phyloP scores from a whole-genome alignment of 2,797 vertebrate species.

The Malurus splendens region DNA sequence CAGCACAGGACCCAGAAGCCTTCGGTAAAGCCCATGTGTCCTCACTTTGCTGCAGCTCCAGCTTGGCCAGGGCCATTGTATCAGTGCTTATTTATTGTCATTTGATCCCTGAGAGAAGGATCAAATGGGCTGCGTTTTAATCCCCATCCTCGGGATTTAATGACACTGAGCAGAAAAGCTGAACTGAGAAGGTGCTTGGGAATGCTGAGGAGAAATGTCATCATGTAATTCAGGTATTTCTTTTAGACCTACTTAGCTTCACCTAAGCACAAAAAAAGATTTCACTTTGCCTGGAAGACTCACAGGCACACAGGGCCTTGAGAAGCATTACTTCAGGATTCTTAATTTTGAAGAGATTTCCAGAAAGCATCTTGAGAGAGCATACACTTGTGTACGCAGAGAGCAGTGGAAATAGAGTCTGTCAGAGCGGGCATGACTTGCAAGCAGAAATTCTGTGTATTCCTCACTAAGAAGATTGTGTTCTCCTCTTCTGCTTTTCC shows the following conservation, averaged over 20 bases:
- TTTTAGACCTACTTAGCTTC: not conserved
- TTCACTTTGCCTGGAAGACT: not conserved
- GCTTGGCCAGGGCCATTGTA: not conserved
- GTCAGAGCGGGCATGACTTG: not conserved
- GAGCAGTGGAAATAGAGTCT: not conserved
- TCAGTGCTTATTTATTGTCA: not conserved
- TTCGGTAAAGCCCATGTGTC: not conserved
- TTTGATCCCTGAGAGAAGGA: not conserved
- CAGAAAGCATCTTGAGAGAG: not conserved
- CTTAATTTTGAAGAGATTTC: not conserved
- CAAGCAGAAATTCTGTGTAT: not conserved
- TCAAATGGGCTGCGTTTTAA: not conserved
- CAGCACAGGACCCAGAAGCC: not conserved
- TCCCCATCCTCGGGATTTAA: not conserved
- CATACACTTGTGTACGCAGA: not conserved
- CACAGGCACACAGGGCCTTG: not conserved
- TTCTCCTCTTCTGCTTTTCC: not conserved
- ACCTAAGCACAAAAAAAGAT: not conserved
- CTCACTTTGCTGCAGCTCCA: not conserved
- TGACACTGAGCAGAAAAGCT: not conserved
- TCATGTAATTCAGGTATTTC: not conserved
- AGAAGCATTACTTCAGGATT: not conserved
- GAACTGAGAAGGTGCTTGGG: not conserved
- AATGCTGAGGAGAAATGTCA: not conserved
- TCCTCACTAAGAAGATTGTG: not conserved